Conservation (phyloP, 2,113 vertebrate species). For the Alethe castanea region DNA sequence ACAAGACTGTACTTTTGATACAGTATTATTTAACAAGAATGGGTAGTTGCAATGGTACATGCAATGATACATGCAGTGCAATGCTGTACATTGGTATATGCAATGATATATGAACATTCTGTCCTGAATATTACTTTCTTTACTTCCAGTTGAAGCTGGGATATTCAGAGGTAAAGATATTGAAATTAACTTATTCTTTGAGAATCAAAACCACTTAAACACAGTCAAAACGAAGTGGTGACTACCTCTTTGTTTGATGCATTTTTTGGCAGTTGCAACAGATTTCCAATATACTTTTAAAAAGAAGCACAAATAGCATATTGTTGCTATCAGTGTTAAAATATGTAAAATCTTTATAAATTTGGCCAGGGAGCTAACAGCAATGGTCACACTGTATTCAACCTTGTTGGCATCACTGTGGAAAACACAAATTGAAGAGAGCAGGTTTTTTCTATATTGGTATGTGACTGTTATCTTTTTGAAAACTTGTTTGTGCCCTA, state of each 20-base stretch:
- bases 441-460: background rate
- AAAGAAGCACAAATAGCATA: background rate
- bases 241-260: background rate
- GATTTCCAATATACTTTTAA: background rate
- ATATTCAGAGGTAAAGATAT: background rate
- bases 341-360: background rate
- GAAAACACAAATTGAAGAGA: background rate
- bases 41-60: background rate
- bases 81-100: background rate
- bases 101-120: background rate
- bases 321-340: background rate
- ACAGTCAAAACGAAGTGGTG: background rate
- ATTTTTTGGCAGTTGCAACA: background rate
- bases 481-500: background rate
- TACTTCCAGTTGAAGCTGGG: background rate
- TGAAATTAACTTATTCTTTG: background rate
- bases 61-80: background rate
- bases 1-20: fast-evolving
- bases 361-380: background rate
- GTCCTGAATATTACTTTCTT: background rate
- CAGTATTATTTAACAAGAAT: background rate
- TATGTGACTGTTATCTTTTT: background rate
- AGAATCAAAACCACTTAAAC: fast-evolving
- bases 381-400: fast-evolving
- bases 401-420: background rate